phyloP scores from a whole-genome alignment of 2,797 vertebrate species.

The Cuculus canorus region DNA sequence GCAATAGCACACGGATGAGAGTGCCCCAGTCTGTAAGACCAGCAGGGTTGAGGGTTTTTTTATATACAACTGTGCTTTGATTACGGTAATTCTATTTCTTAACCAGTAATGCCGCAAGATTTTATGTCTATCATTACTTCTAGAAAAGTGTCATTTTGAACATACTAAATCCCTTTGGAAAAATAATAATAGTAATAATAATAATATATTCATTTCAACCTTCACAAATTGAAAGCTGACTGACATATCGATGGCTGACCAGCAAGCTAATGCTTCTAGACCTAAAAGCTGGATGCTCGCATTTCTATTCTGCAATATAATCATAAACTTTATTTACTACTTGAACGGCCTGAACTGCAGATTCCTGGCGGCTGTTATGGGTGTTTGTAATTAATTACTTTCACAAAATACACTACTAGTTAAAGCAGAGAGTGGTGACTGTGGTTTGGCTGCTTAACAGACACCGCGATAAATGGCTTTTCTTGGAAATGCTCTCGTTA shows the following conservation, averaged over 20 bases:
- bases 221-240: neutral
- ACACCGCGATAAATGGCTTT: neutral
- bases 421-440: neutral
- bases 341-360: neutral
- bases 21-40: neutral
- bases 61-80: neutral
- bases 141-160: neutral
- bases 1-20: neutral
- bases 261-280: neutral
- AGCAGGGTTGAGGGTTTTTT: neutral
- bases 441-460: neutral
- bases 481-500: neutral
- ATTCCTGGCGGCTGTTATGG: neutral
- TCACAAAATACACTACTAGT: neutral
- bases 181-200: neutral
- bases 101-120: neutral
- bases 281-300: neutral
- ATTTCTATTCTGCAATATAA: neutral
- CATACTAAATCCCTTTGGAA: neutral
- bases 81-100: conserved; percentile 3
- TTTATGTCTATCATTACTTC: neutral
- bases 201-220: neutral
- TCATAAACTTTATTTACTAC: neutral
- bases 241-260: neutral
- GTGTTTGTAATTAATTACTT: neutral